Evolutionary conservation across 2,113 vertebrate species (phyloP), one percentile per base, ranked within the genome.

Genomic region (Neodon shergylaensis): DNA sequence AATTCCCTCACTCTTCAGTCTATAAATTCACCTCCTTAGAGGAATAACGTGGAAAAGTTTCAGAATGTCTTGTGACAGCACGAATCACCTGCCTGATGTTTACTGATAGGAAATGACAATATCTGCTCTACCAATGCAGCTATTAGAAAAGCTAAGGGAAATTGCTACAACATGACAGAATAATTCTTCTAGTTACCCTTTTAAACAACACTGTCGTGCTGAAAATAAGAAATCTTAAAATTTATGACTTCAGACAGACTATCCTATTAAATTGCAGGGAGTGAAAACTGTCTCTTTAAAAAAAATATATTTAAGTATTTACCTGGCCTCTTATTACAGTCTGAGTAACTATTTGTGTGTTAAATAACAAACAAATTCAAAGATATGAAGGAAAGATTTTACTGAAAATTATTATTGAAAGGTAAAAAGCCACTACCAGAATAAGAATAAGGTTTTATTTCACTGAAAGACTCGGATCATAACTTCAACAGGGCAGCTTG

Each of bases 101-200:
- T 65, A 11, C 66, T 58, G n/a, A 70, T 68, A 73, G 92, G 47
- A 82, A 93, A 92, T 63, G 22, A 52, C 88, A 91, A 26, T 73
- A n/a, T 73, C 77, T 66, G 14, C 1, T 79, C 21, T 94, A 16
- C 58, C 28, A 36, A 68, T 82, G 52, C 61, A 4, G 24, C 39
- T 26, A 68, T 92, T 61, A 85, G 74, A 91, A 94, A 85, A 85
- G 22, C 39, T 91, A 65, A 97, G 86, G 28, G 58, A 95, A 95
- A 89, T 42, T 14, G 79, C 63, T 54, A 10, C 31, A 86, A 24
- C 6, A 26, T 36, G 61, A 86, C 36, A 91, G 44, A 88, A 94
- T 77, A 68, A 68, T 77, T n/a, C 7, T 83, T 66, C 63, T 33
- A 79, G 73, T 91, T 91, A 58, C 73, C 42, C 83, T 73, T 87